Evolutionary conservation across 2,113 vertebrate species (phyloP), one percentile per base, ranked within the genome.

Genomic region (Monopterus albus): DNA sequence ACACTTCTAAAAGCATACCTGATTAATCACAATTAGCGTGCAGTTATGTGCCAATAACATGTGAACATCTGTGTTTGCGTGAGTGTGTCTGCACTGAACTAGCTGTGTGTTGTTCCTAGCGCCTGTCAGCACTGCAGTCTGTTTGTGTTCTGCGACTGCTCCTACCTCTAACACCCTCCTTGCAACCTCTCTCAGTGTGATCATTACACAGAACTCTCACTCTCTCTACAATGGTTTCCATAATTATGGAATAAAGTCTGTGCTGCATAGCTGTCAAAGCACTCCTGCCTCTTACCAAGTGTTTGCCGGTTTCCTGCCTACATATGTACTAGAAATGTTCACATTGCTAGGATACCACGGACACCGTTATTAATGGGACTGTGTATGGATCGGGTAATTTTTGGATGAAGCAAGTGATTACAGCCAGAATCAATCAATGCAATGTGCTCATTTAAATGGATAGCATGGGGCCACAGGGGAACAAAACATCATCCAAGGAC

Each of bases 11-110:
- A 63, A 14, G 36, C 38, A 46, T 52, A 57, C 46, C 56, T 73
- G 69, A 87, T 85, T 67, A 80, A 84, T 88, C 78, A 83, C 73
- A 80, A 86, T 81, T 76, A 82, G 58, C 3, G 15, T 0, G 25
- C 52, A 82, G 78, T 84, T 82, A 86, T 31, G 31, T 39, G 39
- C 72, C 57, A 71, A 73, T 67, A 88, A 46, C 23, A 2, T 67
- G 53, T 60, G 72, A 68, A 60, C 57, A 78, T 78, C 69, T 75
- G 69, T 82, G 74, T 81, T 77, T 43, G 70, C 3, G 1, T 53
- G 40, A 20, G 53, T 39, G 25, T 60, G 57, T 62, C 12, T 65
- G 43, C 47, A 52, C 25, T 33, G 33, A 47, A 42, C 45, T 72
- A 1, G 18, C 45, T 58, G 62, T 25, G 10, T 55, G 42, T 57